Evolutionary conservation across 2,888 invertebrate genomes (phyloP).

Genomic region (Drosophila conformis): DNA sequence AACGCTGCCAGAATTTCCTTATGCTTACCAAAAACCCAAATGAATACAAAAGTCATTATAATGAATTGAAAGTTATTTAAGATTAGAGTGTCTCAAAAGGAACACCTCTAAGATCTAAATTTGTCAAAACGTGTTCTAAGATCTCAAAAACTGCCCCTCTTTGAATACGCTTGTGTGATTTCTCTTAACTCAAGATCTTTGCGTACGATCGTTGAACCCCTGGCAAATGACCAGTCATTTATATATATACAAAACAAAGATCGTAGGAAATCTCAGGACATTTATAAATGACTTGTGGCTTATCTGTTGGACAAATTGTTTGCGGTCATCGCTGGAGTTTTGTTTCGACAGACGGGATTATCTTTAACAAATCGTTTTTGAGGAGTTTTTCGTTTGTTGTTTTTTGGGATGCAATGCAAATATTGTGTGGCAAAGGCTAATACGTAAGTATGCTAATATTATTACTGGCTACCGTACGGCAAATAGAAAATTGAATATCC

Average conservation of each 20-base stretch:
- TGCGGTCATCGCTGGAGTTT: constrained; percentile 59
- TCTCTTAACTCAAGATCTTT: constrained; percentile 38
- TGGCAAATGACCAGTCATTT: constrained; percentile 73
- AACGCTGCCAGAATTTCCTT: not conserved
- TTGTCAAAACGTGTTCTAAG: constrained; percentile 7
- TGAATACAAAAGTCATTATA: not conserved
- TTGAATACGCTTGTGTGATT: constrained; percentile 22
- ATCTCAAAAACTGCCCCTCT: not conserved
- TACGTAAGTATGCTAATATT: constrained; percentile 68
- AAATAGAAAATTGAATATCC: constrained; percentile 61
- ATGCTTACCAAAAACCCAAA: not conserved
- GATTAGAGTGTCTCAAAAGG: not conserved
- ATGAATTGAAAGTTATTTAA: not conserved
- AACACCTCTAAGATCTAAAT: constrained; percentile 2
- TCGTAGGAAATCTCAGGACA: constrained; percentile 51
- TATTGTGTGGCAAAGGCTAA: constrained; percentile 32
- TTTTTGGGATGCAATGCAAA: constrained; percentile 52
- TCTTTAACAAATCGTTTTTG: constrained; percentile 25
- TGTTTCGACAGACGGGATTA: constrained; percentile 34
- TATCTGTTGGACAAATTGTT: constrained; percentile 68
- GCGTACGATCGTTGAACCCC: constrained; percentile 22
- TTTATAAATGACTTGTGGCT: constrained; percentile 68
- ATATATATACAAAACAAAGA: constrained; percentile 41
- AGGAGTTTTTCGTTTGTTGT: constrained; percentile 8
- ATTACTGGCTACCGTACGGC: constrained; percentile 65